Evolutionary conservation across 30 jellyfish, hydroid and myxozoan genomes (phyloP), one percentile per base, ranked within the genome.

Genomic region (Nemopilema nomurai): DNA sequence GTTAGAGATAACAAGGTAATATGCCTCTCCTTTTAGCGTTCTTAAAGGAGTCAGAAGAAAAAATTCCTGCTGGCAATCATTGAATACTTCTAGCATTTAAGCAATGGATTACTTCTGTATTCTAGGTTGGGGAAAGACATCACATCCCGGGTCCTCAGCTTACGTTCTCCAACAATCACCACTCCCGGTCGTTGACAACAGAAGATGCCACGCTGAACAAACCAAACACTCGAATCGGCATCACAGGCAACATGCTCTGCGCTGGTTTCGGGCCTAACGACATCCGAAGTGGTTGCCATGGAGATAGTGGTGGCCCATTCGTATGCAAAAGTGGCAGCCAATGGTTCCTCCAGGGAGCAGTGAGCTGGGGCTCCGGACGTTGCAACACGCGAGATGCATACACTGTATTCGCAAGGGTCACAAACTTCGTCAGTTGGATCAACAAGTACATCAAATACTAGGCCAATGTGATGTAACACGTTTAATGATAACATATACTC

Each of bases 291-390:
- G 97, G 97, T 79, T 91, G 97, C 87, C 97, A 91, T 81, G 97
- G 97, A 23, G 97, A 91, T 69, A 85, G 96, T 57, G 97, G 97
- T 29, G 97, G 97, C 18, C 97, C 97, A 65, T 86, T 91, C 69
- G 97, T 91, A 28, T 91, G 97, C 87, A 76, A 71, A 72, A 26
- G 62, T 18, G 90, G 90, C 18, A 90, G 87, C 67, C 80, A 74
- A 53, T 91, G 92, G 92, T 74, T 67, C 64, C 84, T 91, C 19
- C 97, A 85, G 8, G 97, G 97, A n/a, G 93, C 96, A 1, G 97
- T 91, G 28, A 91, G 97, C 70, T 91, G 97, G 97, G 97, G 97
- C 27, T 78, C 92, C n/a, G 89, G 90, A 71, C 51, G 77, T 20
- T 91, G 97, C 84, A 41, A 76, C 80, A 77, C 93, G 24, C 29